Base-by-base conservation (phyloP, 2,797 vertebrate species). In the Catostomus latipinnis region DNA sequence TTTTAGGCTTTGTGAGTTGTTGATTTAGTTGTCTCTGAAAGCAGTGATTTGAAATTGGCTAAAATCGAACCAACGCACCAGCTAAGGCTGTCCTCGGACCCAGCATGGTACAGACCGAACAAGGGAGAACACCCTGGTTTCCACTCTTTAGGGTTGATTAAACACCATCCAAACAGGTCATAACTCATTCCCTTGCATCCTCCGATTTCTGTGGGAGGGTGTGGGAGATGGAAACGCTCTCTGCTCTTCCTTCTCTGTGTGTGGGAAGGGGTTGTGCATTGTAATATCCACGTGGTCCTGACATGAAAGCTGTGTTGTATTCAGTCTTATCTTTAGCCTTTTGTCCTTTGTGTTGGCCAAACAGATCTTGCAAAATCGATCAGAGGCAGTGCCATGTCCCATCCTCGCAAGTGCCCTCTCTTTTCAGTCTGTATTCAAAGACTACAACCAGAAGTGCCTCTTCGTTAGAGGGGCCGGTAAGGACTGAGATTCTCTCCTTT, bases 211-310 rank as follows among this genome's bases (percentile, higher is more conserved):
- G 81, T 73, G 57, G 60, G 81, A 57, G 62, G 74, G 14, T 62
- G 65, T 79, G 53, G 45, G 57, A 79, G 69, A 70, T 80, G 65
- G 60, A 81, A 73, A 83, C 61, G 62, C 63, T 11, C 75, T 76
- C 78, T 76, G 72, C 54, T 83, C 53, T 80, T 72, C 67, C 60
- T 76, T 82, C 61, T 74, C 58, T 22, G 57, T 67, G 68, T 9
- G 57, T 65, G 8, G 67, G 63, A 67, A 76, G 79, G 61, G 82
- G 72, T 73, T 79, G 80, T 74, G 80, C 85, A 82, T 82, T 84
- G 76, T 84, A 80, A 71, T 73, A 84, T 86, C 82, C 85, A 82
- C 76, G 72, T 74, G 80, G 70, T 76, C 34, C 53, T 60, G 73
- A 80, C 68, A 72, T 71, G 73, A 83, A 83, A 80, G 82, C 82